Evolutionary conservation across 2,888 invertebrate genomes (phyloP).

Genomic region (Volucella inanis): DNA sequence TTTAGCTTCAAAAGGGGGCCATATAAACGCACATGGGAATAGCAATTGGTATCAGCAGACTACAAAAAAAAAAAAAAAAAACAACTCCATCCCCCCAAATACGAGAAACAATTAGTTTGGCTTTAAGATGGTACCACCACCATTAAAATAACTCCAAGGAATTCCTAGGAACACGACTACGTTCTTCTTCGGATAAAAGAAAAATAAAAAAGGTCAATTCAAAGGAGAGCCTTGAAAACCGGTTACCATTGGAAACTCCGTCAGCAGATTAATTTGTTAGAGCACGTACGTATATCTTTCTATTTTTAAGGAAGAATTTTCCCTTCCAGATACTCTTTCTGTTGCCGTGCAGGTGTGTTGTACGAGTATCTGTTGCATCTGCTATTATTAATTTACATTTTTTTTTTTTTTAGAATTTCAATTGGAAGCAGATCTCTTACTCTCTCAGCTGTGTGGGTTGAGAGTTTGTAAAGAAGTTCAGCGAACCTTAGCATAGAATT

Average conservation of each 20-base stretch:
- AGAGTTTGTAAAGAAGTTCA: constrained; percentile 17
- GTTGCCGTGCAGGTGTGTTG: too few species aligned
- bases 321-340: neutral
- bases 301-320: constrained; percentile 1
- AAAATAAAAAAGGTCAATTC: neutral
- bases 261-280: constrained; percentile 33
- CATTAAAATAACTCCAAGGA: constrained; percentile 2
- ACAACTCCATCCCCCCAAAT: neutral
- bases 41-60: neutral
- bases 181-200: too few species aligned
- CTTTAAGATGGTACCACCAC: constrained; percentile 11
- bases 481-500: neutral
- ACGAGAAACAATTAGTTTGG: constrained; percentile 37
- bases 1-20: neutral
- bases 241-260: constrained; percentile 12
- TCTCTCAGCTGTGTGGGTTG: constrained; percentile 7
- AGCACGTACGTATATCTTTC: constrained; percentile 19
- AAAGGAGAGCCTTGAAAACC: constrained; percentile 7
- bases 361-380: neutral
- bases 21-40: too few species aligned
- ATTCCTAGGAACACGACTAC: constrained; percentile 10
- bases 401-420: constrained; percentile 22
- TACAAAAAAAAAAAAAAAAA: neutral
- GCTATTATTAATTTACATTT: constrained; percentile 8
- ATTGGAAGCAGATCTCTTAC: neutral